phyloP scores from a whole-genome alignment of 2,888 invertebrate species.

The Tetragonisca angustula region DNA sequence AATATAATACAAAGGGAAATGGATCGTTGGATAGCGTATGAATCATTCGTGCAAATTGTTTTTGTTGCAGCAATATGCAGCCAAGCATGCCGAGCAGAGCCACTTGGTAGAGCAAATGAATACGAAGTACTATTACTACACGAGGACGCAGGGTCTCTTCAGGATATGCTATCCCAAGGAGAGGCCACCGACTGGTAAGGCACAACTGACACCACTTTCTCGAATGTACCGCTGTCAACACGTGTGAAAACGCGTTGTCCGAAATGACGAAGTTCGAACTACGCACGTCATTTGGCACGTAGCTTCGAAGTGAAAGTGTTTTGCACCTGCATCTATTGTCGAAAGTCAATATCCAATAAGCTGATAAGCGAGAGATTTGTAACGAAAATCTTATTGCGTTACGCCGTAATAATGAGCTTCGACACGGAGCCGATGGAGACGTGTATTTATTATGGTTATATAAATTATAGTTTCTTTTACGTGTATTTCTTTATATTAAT shows the following conservation, averaged over 20 bases:
- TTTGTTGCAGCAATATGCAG: constrained; percentile 88
- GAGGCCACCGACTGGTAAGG: constrained; percentile 92
- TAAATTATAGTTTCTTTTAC: too few species aligned
- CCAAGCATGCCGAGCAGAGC: constrained; percentile 89
- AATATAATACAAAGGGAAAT: constrained; percentile 1
- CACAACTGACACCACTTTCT: background rate
- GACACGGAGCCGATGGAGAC: too few species aligned
- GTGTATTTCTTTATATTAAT: too few species aligned
- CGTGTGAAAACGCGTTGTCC: background rate
- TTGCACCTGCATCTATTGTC: too few species aligned
- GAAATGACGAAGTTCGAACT: background rate
- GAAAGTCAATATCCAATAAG: too few species aligned
- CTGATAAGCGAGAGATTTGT: too few species aligned
- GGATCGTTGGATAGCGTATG: constrained; percentile 8
- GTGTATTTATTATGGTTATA: too few species aligned
- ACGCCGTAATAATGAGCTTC: too few species aligned
- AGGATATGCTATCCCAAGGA: constrained; percentile 97
- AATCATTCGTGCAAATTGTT: constrained; percentile 48
- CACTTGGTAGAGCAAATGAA: constrained; percentile 92
- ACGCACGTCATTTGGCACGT: background rate
- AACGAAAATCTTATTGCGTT: too few species aligned
- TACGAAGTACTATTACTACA: constrained; percentile 94
- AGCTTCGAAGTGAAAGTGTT: constrained; percentile 2
- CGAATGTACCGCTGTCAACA: background rate
- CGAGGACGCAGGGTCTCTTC: constrained; percentile 96